phyloP scores from a whole-genome alignment of 2,888 invertebrate genomes.

The Furcula furcula region DNA sequence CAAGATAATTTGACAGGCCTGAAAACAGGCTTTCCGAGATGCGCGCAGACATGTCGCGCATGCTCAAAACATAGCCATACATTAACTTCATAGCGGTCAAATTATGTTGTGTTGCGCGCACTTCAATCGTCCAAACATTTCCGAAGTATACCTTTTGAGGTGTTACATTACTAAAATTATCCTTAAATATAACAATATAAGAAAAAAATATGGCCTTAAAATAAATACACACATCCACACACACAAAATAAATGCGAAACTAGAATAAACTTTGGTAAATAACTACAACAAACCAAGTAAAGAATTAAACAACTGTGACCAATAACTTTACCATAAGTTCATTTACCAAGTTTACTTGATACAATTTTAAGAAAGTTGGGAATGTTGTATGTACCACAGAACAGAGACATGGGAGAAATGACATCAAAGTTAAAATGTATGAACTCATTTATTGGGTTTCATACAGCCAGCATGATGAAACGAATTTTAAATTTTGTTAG shows the following conservation, averaged over 20 bases:
- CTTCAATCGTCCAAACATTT: constrained; percentile 34
- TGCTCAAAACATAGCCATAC: too few relatives aligned
- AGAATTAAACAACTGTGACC: constrained; percentile 4
- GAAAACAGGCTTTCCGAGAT: too few relatives aligned
- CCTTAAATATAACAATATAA: constrained; percentile 19
- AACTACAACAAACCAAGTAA: constrained; percentile 19
- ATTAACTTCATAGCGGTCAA: too few relatives aligned
- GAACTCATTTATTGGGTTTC: too few relatives aligned
- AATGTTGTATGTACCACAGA: too few relatives aligned
- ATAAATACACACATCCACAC: constrained; percentile 21
- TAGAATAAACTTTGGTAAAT: constrained; percentile 34
- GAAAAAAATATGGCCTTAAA: constrained; percentile 25
- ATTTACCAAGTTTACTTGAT: constrained; percentile 25
- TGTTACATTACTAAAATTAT: constrained; percentile 15
- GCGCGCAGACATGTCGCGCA: too few relatives aligned
- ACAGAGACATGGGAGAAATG: too few relatives aligned
- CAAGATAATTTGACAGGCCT: constrained; percentile 16
- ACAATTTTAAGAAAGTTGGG: too few relatives aligned
- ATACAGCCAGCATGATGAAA: too few relatives aligned
- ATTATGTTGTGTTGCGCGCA: too few relatives aligned
- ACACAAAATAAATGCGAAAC: constrained; percentile 35
- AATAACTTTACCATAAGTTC: constrained; percentile 7
- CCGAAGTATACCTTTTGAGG: constrained; percentile 20
- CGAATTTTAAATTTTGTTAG: too few relatives aligned
- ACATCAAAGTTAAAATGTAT: too few relatives aligned